Conservation (phyloP, 2,888 invertebrate genomes). For the Lapara coniferarum region DNA sequence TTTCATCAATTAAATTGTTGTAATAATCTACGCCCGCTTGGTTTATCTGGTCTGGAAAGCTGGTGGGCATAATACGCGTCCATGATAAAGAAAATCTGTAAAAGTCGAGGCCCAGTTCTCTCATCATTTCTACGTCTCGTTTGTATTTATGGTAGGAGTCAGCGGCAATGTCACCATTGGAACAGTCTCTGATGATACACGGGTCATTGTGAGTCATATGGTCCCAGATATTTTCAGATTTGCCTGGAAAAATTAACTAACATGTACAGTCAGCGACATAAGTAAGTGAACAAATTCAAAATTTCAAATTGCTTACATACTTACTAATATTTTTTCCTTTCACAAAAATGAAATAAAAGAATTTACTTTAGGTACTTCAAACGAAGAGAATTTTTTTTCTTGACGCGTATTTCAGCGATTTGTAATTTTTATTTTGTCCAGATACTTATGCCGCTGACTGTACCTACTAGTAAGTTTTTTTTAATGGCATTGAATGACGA, state of each 20-base stretch:
- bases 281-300: too few relatives aligned
- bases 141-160: conserved; percentile 84
- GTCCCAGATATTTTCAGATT: conserved; percentile 85
- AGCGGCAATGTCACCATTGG: conserved; percentile 82
- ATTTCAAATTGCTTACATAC: too few relatives aligned
- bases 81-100: conserved; percentile 85
- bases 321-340: too few relatives aligned
- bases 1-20: conserved; percentile 83
- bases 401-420: too few relatives aligned
- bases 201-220: conserved; percentile 71
- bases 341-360: too few relatives aligned
- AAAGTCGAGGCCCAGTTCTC: conserved; percentile 66
- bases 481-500: too few relatives aligned
- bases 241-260: conserved; percentile 56
- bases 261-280: too few relatives aligned
- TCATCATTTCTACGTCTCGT: conserved; percentile 73
- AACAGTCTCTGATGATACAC: conserved; percentile 75
- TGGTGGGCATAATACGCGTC: conserved; percentile 84
- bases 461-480: too few relatives aligned
- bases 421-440: too few relatives aligned
- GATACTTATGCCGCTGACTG: too few relatives aligned
- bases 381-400: too few relatives aligned
- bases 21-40: conserved; percentile 84
- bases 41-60: conserved; percentile 77
- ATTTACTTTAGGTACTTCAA: too few relatives aligned